Evolutionary conservation across 2,888 invertebrate genomes (phyloP).

Genomic region (Selenia dentaria): DNA sequence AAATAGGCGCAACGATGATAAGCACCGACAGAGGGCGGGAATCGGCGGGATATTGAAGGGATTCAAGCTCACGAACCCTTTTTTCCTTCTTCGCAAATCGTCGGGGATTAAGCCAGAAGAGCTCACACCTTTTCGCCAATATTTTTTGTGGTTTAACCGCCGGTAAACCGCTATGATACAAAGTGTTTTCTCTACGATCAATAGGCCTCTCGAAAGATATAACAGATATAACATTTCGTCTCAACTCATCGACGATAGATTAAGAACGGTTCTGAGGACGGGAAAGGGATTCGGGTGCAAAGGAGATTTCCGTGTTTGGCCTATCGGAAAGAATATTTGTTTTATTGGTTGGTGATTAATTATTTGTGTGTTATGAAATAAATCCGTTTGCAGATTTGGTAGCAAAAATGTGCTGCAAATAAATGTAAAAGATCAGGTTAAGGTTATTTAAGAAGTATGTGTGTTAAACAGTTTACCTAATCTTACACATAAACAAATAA

Average conservation of each 20-base stretch:
- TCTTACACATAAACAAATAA: no score
- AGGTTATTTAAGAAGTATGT: no score
- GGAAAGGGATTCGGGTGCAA: constrained; percentile 48
- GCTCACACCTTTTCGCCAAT: constrained; percentile 77
- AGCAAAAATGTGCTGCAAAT: no score
- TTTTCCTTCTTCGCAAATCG: constrained; percentile 81
- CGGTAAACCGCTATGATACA: constrained; percentile 67
- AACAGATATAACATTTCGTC: constrained; percentile 55
- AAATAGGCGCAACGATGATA: constrained; percentile 69
- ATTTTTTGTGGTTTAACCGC: constrained; percentile 73
- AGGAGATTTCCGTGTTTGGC: constrained; percentile 47
- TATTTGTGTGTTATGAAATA: constrained; percentile 13
- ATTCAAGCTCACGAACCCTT: constrained; percentile 73
- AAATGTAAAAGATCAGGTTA: no score
- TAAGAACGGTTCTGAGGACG: constrained; percentile 46
- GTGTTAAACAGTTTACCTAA: no score
- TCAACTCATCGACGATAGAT: constrained; percentile 47
- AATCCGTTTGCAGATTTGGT: no score
- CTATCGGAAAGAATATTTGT: constrained; percentile 38
- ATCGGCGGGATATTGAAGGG: constrained; percentile 45
- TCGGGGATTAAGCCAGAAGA: constrained; percentile 74
- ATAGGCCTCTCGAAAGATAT: constrained; percentile 60
- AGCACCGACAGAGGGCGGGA: constrained; percentile 57
- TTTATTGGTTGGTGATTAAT: constrained; percentile 13
- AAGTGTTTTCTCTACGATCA: constrained; percentile 63